Evolutionary conservation across 2,797 vertebrate species (phyloP).

Genomic region (Platyrinchus mystaceus): DNA sequence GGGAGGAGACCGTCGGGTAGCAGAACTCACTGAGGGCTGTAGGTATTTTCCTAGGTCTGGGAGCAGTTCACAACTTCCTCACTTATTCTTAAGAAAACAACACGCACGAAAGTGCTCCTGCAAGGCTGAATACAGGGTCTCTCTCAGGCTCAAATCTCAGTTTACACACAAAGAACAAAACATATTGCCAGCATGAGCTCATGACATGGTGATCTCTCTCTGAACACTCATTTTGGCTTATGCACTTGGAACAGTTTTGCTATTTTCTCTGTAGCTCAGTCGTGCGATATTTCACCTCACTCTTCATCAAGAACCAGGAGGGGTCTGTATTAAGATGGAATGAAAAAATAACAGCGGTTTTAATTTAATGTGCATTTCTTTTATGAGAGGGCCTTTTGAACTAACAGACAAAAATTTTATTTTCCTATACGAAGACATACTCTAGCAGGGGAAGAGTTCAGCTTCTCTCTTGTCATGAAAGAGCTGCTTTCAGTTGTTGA

Average conservation of each 20-base stretch:
- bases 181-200: constrained; percentile 49
- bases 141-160: constrained; percentile 8
- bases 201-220: constrained; percentile 41
- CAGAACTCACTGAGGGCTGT: rapidly evolving
- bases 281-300: constrained; percentile 24
- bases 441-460: not conserved
- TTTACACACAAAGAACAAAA: constrained; percentile 10
- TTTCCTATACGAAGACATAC: not conserved
- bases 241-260: constrained; percentile 14
- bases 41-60: constrained; percentile 5
- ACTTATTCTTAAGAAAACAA: constrained; percentile 14
- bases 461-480: not conserved
- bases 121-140: not conserved
- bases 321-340: not conserved
- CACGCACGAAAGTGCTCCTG: not conserved
- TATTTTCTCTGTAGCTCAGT: constrained; percentile 33
- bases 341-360: constrained; percentile 13
- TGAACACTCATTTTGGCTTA: constrained; percentile 19
- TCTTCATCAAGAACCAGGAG: constrained; percentile 56
- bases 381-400: constrained; percentile 28
- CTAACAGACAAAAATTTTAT: not conserved
- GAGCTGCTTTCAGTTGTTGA: not conserved
- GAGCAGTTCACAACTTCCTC: not conserved
- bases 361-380: constrained; percentile 15
- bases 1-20: not conserved